Evolutionary conservation across 2,113 vertebrate genomes (phyloP), one percentile per base, ranked within the genome.

Genomic region (Mustela lutreola): DNA sequence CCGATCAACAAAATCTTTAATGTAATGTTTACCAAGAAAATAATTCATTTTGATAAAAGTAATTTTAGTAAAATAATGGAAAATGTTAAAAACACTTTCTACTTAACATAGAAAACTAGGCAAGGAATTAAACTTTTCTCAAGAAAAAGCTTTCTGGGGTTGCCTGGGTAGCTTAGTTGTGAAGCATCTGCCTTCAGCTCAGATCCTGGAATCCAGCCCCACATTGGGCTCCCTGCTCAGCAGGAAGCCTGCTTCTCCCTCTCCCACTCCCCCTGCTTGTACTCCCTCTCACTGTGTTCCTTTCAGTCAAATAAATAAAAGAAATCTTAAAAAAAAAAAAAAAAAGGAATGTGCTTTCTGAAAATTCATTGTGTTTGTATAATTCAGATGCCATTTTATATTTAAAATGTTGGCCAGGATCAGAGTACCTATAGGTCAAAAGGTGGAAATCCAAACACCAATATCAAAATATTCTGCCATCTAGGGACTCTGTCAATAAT

Each of bases 1-100:
- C 12, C 90, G 56, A 86, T 60, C 48, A 39, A 39, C 22, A 89
- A 90, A 95, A 90, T 83, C 26, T 67, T 87, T 48, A 67, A 50
- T 92, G 26, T 96, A 56, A 94, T 28, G 18, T 5, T 76, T 75
- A 75, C 21, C 21, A 93, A 86, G 71, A 93, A 86, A 90, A 93
- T 50, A 90, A 86, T 81, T 95, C 14, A 81, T 86, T 86, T 39
- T 50, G 33, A 67, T 86, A 65, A 95, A 94, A 56, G 28, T 86
- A 92, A 95, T 81, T 93, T 88, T 58, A 86, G 7, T 82, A 95
- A 95, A 91, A 81, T 65, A 82, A 80, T 73, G 24, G 45, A 85
- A 84, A 75, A 65, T 93, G 4, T 81, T 80, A 58, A 67, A 96
- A 96, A 39, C 8, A 85, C 15, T 86, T 90, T 92, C 4, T 73